Evolutionary conservation across 2,888 invertebrate genomes (phyloP).

Genomic region (Coelopa pilipes): DNA sequence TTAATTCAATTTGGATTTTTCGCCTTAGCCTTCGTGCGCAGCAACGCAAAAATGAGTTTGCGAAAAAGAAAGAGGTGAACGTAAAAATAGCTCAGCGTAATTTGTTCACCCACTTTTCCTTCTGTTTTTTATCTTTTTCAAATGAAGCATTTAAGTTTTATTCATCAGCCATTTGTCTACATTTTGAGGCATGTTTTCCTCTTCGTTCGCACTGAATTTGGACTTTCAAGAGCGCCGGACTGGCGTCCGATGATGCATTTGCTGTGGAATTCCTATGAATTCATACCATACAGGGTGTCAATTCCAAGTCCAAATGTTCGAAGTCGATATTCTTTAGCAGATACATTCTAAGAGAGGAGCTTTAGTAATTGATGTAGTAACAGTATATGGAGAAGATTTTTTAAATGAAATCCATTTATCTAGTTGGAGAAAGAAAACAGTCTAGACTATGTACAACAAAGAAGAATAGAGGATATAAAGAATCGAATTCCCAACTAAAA

Average conservation of each 20-base stretch:
- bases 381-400: no score
- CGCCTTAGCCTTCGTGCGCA: not conserved
- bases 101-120: conserved; percentile 1
- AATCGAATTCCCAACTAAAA: no score
- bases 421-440: no score
- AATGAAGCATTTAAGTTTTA: not conserved
- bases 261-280: not conserved
- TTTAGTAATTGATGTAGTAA: no score
- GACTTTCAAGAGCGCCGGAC: not conserved
- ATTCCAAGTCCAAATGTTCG: no score
- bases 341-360: no score
- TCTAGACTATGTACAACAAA: no score
- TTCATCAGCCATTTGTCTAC: not conserved
- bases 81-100: conserved; percentile 2
- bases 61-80: not conserved
- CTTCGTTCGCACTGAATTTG: not conserved
- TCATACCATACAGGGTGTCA: no score
- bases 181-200: not conserved
- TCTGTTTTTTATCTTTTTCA: no score
- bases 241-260: not conserved
- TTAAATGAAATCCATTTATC: no score
- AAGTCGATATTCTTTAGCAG: no score
- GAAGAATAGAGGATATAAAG: no score
- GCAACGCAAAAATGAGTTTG: not conserved
- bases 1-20: not conserved